phyloP scores from a whole-genome alignment of 2,797 vertebrate species.

The Clarias fuscus region DNA sequence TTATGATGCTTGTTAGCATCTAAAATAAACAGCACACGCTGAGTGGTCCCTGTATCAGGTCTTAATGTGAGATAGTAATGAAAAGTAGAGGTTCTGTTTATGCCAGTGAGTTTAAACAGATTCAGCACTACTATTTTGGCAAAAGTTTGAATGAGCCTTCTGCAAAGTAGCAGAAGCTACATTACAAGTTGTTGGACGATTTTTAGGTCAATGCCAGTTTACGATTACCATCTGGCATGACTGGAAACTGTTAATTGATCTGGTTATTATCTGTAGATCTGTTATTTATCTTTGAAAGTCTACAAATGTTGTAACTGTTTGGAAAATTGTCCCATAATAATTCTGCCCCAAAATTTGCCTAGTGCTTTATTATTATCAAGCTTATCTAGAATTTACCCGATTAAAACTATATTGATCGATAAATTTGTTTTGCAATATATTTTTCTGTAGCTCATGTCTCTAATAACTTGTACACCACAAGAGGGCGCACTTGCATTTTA shows the following conservation, averaged over 20 bases:
- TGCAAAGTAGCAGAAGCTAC: neutral
- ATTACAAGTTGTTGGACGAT: neutral
- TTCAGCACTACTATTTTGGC: neutral
- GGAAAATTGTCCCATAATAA: no score
- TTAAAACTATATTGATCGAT: no score
- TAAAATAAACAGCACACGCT: neutral
- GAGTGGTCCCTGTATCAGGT: neutral
- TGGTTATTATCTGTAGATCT: no score
- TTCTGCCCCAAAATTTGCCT: no score
- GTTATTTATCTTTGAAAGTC: neutral
- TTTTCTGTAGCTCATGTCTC: no score
- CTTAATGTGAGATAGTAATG: neutral
- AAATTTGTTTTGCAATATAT: no score
- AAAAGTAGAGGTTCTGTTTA: neutral
- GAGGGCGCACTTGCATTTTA: no score
- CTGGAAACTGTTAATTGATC: neutral
- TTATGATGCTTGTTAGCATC: neutral
- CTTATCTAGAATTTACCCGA: no score
- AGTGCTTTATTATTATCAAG: no score
- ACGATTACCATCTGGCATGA: neutral
- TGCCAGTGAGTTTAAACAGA: neutral
- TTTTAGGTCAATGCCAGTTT: neutral
- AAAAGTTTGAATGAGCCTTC: neutral
- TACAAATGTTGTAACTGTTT: neutral
- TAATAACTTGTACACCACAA: no score